Evolutionary conservation across 2,797 vertebrate genomes (phyloP).

Genomic region (Pipistrellus kuhlii): DNA sequence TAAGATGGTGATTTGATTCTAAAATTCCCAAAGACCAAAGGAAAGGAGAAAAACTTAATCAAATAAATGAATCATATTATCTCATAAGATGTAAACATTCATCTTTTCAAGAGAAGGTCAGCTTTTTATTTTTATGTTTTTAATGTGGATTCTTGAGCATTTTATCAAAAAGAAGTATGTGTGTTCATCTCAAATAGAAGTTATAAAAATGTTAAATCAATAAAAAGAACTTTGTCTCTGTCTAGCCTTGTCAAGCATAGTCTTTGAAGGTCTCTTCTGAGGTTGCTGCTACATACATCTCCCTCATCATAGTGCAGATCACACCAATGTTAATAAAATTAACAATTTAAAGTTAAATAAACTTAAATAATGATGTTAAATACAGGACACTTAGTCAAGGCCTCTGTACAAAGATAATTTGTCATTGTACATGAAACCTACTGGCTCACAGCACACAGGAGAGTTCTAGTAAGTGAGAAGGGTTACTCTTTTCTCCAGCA

Average conservation of each 20-base stretch:
- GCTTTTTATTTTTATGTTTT: not conserved
- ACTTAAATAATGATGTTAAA: slow-evolving; percentile 99
- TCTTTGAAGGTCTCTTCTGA: slow-evolving; percentile 83
- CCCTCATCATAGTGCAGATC: slow-evolving; percentile 91
- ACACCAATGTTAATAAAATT: slow-evolving; percentile 89
- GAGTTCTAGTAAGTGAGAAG: slow-evolving; percentile 83
- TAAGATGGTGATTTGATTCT: slow-evolving; percentile 39
- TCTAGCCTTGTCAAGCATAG: slow-evolving; percentile 89
- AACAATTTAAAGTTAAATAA: slow-evolving; percentile 97
- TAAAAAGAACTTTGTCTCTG: slow-evolving; percentile 92
- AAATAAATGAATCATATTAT: slow-evolving; percentile 33
- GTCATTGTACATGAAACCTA: slow-evolving; percentile 89
- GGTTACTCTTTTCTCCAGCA: slow-evolving; percentile 84
- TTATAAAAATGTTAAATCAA: slow-evolving; percentile 95
- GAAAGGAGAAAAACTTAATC: slow-evolving; percentile 3
- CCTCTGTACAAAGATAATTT: slow-evolving; percentile 96
- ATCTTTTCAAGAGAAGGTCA: not conserved
- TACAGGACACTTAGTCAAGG: slow-evolving; percentile 96
- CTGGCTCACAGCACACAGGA: slow-evolving; percentile 87
- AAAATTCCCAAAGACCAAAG: not conserved
- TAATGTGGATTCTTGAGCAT: slow-evolving; percentile 49
- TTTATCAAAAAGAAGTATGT: slow-evolving; percentile 91
- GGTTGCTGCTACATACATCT: slow-evolving; percentile 91
- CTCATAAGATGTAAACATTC: slow-evolving; percentile 16
- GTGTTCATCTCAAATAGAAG: slow-evolving; percentile 93